A percentile compares a stretch with the other conserved stretches of the same genome.
phyloP scores from a whole-genome alignment of 2,888 invertebrate species.

The Hipparchia semele region DNA sequence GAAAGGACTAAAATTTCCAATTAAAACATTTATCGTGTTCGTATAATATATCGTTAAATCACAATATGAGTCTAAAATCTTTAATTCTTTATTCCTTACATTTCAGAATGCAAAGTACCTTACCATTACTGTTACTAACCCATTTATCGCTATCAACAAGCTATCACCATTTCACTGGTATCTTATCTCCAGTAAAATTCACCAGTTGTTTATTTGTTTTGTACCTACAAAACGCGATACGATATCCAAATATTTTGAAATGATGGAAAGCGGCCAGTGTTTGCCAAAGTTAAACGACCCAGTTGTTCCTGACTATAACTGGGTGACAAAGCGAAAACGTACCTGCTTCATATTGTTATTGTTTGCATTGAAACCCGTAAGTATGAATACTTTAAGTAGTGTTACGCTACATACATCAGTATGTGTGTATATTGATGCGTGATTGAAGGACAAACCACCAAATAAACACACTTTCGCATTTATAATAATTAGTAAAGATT shows the following conservation, averaged over 20 bases:
- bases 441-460: no score
- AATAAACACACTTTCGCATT: no score
- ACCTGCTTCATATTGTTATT: constrained; percentile 19
- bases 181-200: constrained; percentile 69
- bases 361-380: constrained; percentile 1
- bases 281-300: constrained; percentile 55
- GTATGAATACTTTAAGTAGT: no score
- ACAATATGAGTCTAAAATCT: no score
- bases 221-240: constrained; percentile 51
- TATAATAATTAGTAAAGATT: no score
- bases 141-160: constrained; percentile 46
- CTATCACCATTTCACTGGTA: constrained; percentile 65
- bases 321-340: constrained; percentile 40
- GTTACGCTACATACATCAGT: no score
- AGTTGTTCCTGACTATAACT: constrained; percentile 44
- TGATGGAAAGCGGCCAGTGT: constrained; percentile 52
- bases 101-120: neutral
- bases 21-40: no score
- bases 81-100: no score
- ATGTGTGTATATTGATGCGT: no score
- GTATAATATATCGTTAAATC: neutral
- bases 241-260: constrained; percentile 72
- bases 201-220: constrained; percentile 70
- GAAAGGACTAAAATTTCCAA: neutral
- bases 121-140: constrained; percentile 7